These are phyloP conservation scores for Perca schrenkii DNA, from an alignment of 2,113 vertebrate genomes.

Conservation along the genomic window DNA sequence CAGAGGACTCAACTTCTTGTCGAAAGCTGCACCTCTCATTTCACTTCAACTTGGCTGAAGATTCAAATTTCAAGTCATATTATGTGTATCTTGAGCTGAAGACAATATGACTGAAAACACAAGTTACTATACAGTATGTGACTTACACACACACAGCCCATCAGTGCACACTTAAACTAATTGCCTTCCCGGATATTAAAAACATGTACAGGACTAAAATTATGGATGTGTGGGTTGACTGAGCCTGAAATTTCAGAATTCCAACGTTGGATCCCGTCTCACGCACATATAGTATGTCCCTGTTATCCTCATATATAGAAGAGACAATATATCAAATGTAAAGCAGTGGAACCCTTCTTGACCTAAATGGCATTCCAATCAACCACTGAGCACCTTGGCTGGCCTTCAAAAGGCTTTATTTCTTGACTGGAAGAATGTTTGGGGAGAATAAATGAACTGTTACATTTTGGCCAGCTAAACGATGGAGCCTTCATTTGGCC, in stretches of 20 bases:
- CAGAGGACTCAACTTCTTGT: conserved; percentile 13
- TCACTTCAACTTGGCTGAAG: background rate
- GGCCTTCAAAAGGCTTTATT: conserved; percentile 71
- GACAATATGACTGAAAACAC: conserved; percentile 34
- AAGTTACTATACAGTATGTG: conserved; percentile 17
- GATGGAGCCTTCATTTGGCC: conserved; percentile 72
- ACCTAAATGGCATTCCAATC: conserved; percentile 77
- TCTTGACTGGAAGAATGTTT: conserved; percentile 71
- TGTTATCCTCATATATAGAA: conserved; percentile 61
- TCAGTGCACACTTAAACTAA: conserved; percentile 67
- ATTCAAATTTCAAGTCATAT: background rate
- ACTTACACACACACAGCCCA: conserved; percentile 45
- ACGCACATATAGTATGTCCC: conserved; percentile 48
- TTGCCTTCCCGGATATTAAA: conserved; percentile 54
- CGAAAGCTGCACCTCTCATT: conserved; percentile 20
- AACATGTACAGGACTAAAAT: conserved; percentile 62
- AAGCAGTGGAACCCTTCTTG: conserved; percentile 68
- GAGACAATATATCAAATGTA: conserved; percentile 73
- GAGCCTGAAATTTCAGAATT: conserved; percentile 61
- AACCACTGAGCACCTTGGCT: conserved; percentile 76
- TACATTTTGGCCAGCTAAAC: conserved; percentile 74
- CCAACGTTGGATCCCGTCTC: conserved; percentile 62
- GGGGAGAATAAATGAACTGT: conserved; percentile 82
- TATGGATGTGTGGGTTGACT: conserved; percentile 65
- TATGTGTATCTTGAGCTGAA: conserved; percentile 2